These are phyloP conservation scores for Plutomurus gul DNA, from an alignment of 1,140 invertebrate species.

Conservation along the genomic window DNA sequence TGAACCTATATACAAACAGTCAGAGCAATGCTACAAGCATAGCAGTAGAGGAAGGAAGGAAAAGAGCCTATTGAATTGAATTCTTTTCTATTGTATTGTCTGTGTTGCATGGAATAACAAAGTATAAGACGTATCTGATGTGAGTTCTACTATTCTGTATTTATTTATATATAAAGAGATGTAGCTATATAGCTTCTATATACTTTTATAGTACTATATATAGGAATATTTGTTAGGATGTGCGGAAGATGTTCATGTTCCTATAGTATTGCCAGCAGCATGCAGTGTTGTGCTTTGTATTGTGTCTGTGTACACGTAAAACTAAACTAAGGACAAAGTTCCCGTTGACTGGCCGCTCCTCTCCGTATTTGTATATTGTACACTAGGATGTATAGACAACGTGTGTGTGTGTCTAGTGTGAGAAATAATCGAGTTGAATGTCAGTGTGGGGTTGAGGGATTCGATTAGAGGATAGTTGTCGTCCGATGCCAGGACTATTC, in stretches of 20 bases:
- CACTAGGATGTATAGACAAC: not conserved
- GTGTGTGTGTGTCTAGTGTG: not conserved
- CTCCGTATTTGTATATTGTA: not conserved
- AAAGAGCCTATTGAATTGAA: not conserved
- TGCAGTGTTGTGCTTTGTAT: not conserved
- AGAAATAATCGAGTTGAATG: conserved; percentile 27
- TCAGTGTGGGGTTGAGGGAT: conserved; percentile 27
- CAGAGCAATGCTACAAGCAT: not conserved
- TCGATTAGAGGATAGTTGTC: conserved; percentile 22
- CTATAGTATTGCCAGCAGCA: not conserved
- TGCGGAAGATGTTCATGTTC: not conserved
- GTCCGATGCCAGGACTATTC: not conserved
- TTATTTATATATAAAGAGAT: not conserved
- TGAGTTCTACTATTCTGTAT: no score
- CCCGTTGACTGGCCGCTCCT: not conserved
- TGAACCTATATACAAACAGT: not conserved
- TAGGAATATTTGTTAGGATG: not conserved
- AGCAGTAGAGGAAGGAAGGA: not conserved
- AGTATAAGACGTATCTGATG: no score
- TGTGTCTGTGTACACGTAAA: not conserved
- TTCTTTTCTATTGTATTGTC: not conserved
- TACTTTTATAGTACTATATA: not conserved
- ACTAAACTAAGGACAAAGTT: not conserved
- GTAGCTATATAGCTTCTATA: not conserved
- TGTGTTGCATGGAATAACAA: no score